A percentile compares a stretch with the other conserved stretches of the same genome.
phyloP scores from a whole-genome alignment of 2,888 invertebrate genomes.

The Andricus quercusramuli region DNA sequence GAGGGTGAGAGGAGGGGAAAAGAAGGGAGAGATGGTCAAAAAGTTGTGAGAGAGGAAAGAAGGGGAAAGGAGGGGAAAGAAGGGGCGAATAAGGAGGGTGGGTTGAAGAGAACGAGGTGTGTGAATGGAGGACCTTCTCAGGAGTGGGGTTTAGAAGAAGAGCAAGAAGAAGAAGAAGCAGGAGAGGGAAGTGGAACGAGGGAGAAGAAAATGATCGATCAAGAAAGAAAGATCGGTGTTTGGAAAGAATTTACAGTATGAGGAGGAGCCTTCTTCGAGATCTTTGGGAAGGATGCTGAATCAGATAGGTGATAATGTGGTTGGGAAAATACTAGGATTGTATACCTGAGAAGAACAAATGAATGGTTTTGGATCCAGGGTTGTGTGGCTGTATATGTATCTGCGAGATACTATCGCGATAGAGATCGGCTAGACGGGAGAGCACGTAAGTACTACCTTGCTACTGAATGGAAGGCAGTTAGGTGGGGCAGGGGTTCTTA shows the following conservation, averaged over 20 bases:
- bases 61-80: constrained; percentile 8
- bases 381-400: not conserved
- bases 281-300: not conserved
- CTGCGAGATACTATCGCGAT: constrained; percentile 35
- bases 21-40: constrained; percentile 45
- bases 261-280: not conserved
- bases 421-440: constrained; percentile 45
- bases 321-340: constrained; percentile 18
- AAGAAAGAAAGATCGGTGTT: constrained; percentile 6
- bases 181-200: constrained; percentile 36
- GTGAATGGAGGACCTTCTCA: constrained; percentile 26
- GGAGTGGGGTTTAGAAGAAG: constrained; percentile 7
- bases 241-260: not conserved
- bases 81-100: constrained; percentile 21
- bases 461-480: constrained; percentile 57
- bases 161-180: constrained; percentile 1
- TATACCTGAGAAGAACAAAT: constrained; percentile 5
- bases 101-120: constrained; percentile 30
- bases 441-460: constrained; percentile 52
- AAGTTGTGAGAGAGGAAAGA: not conserved
- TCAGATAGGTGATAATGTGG: not conserved
- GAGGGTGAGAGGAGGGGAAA: constrained; percentile 46
- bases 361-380: constrained; percentile 6
- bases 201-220: constrained; percentile 34
- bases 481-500: constrained; percentile 56